A percentile compares a stretch with the other conserved stretches of the same genome.
Evolutionary conservation across 2,888 invertebrate genomes (phyloP).

Genomic region (Troides helena): DNA sequence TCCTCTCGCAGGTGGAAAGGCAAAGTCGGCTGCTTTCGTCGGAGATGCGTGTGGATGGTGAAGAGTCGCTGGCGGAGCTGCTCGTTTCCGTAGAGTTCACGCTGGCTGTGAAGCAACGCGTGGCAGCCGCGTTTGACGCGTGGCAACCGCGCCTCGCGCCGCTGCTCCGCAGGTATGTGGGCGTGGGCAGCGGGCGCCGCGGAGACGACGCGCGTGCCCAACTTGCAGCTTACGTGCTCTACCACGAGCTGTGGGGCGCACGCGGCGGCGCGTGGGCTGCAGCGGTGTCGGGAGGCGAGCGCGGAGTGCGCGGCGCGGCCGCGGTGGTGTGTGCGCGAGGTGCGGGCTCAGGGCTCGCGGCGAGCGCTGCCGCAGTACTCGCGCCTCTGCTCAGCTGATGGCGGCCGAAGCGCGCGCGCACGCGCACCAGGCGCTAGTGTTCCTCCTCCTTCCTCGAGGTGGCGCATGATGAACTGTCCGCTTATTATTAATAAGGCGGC

Average conservation of each 20-base stretch:
- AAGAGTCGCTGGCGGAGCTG: slow-evolving; percentile 56
- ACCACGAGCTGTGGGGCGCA: slow-evolving; percentile 78
- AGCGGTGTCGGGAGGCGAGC: slow-evolving; percentile 45
- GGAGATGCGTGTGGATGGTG: slow-evolving; percentile 60
- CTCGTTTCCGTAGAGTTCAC: slow-evolving; percentile 82
- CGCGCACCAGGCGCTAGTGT: slow-evolving; percentile 9
- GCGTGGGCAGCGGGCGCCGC: slow-evolving; percentile 44
- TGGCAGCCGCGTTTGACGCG: slow-evolving; percentile 73
- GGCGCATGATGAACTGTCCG: too few species aligned
- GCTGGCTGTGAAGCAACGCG: slow-evolving; percentile 81
- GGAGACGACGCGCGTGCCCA: slow-evolving; percentile 60
- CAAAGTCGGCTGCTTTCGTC: slow-evolving; percentile 46
- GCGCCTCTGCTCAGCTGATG: slow-evolving; percentile 28
- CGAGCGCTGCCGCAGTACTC: slow-evolving; percentile 10
- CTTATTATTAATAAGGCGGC: too few species aligned
- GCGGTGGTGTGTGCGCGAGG: not conserved
- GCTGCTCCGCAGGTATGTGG: slow-evolving; percentile 74
- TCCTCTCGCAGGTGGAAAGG: slow-evolving; percentile 78
- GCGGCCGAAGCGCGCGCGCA: slow-evolving; percentile 15
- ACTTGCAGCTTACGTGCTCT: slow-evolving; percentile 78
- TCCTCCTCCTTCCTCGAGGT: not conserved
- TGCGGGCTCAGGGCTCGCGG: not conserved
- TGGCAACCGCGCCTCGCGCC: slow-evolving; percentile 76
- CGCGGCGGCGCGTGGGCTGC: slow-evolving; percentile 43
- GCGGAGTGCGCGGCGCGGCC: not conserved